Evolutionary conservation across 2,888 invertebrate genomes (phyloP), one percentile per base, ranked within the genome.

Genomic region (Strigamia crassipes): DNA sequence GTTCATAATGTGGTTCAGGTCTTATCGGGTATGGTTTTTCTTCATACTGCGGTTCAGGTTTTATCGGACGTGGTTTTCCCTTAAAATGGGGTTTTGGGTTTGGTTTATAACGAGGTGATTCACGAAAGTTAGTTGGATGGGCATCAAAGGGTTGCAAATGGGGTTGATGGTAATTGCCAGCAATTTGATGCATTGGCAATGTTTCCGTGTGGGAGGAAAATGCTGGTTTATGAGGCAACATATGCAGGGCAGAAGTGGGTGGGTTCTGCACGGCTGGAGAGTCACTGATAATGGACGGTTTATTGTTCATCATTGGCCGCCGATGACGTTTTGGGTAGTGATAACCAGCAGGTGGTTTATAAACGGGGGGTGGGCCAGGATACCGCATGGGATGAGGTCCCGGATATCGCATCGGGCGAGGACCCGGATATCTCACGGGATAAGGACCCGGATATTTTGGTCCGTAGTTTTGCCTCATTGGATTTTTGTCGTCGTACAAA

Each of bases 201-300:
- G 73, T 18, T 73, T 73, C 73, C 15, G 21, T 31, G 27, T 73
- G 73, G 13, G 73, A 27, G 18, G 73, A 73, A 73, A 73, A 73
- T 13, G 73, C 23, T 3, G 73, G 73, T 31, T 73, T 73, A 18
- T 27, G 31, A 15, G 73, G 73, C 27, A 73, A 13, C 23, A 15
- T 27, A 73, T 73, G 23, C 23, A 73, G 21, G n/a, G 73, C 73
- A 73, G 13, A 18, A 15, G 73, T 1, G 18, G 73, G 73, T 18
- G 73, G 73, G 5, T 73, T 73, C 10, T 23, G 12, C 23, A 73
- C 73, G 13, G 21, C 31, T 10, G 73, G n/a, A 27, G 27, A 27
- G 27, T 27, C 27, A 27, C 27, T 27, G 27, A 3, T 27, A 27
- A 27, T 27, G 27, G 27, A 1, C 4, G 46, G 46, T 46, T n/a